Evolutionary conservation across 2,888 invertebrate species (phyloP).

Genomic region (Drosophila mimica): DNA sequence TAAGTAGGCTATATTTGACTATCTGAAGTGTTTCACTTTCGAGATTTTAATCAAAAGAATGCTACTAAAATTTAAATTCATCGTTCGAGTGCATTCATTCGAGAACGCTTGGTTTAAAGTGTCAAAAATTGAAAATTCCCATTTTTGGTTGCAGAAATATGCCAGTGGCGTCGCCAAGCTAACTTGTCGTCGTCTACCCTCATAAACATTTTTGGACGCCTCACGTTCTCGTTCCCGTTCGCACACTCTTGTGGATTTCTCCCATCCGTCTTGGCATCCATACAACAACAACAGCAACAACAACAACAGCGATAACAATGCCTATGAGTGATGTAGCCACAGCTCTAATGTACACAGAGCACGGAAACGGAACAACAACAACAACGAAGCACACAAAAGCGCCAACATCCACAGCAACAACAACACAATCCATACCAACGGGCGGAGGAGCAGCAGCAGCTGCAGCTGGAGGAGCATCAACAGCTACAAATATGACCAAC

Average conservation of each 20-base stretch:
- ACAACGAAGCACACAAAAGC: conserved; percentile 38
- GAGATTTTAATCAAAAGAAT: background rate
- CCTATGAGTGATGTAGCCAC: conserved; percentile 69
- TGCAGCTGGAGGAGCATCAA: conserved; percentile 23
- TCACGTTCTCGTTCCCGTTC: conserved; percentile 2
- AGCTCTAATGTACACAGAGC: conserved; percentile 62
- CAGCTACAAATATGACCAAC: conserved; percentile 53
- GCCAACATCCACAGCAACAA: conserved; percentile 12
- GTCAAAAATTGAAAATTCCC: no score
- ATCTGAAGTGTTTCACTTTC: background rate
- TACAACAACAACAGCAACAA: conserved; percentile 20
- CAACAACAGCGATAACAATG: conserved; percentile 49
- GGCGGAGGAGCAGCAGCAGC: conserved; percentile 20
- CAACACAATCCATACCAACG: conserved; percentile 5
- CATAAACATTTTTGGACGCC: conserved; percentile 52
- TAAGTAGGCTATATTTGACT: background rate
- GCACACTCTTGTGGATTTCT: background rate
- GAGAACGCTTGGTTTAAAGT: background rate
- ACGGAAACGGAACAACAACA: conserved; percentile 49
- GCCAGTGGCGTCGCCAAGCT: conserved; percentile 57
- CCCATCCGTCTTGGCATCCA: conserved; percentile 1
- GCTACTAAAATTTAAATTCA: background rate
- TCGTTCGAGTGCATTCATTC: background rate
- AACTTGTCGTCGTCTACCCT: conserved; percentile 53
- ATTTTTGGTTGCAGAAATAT: conserved; percentile 38